Percentiles rank a stretch among this genome's conserved stretches.
Evolutionary conservation across 2,113 vertebrate species (phyloP).

Genomic region (Herpetotheres cachinnans): DNA sequence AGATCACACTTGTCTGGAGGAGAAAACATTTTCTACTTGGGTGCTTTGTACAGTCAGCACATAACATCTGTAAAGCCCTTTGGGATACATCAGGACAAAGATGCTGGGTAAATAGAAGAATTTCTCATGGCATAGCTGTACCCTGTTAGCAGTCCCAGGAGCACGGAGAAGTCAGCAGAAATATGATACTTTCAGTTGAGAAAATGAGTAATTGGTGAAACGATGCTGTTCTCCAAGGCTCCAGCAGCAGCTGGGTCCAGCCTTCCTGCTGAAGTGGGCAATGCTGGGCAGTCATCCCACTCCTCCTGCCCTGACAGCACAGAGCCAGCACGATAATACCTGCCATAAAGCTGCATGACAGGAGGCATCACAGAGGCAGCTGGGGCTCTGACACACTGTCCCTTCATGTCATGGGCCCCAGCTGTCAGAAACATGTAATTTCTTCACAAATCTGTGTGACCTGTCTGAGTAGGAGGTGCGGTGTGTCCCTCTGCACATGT

Average conservation of each 20-base stretch:
- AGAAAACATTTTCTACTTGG: constrained; percentile 26
- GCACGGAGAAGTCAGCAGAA: neutral
- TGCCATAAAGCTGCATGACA: neutral
- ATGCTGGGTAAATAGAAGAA: neutral
- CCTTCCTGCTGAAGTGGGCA: neutral
- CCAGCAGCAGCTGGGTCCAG: neutral
- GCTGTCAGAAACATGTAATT: neutral
- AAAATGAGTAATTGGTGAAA: neutral
- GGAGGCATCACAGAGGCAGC: neutral
- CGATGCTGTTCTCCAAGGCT: neutral
- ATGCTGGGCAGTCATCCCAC: neutral
- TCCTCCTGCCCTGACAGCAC: neutral
- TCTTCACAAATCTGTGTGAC: neutral
- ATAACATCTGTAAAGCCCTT: neutral
- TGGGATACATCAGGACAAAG: neutral
- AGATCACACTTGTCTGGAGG: neutral
- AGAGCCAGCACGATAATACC: neutral
- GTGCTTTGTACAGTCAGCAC: neutral
- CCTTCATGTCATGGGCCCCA: neutral
- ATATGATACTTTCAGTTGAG: neutral
- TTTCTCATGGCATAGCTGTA: neutral
- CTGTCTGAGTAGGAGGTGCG: rapidly evolving
- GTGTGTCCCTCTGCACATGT: neutral
- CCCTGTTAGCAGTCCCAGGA: neutral
- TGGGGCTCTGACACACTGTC: neutral